These are phyloP conservation scores for Scomberomorus guttatus DNA, from an alignment of 2,797 vertebrate species.

Conservation along the genomic window DNA sequence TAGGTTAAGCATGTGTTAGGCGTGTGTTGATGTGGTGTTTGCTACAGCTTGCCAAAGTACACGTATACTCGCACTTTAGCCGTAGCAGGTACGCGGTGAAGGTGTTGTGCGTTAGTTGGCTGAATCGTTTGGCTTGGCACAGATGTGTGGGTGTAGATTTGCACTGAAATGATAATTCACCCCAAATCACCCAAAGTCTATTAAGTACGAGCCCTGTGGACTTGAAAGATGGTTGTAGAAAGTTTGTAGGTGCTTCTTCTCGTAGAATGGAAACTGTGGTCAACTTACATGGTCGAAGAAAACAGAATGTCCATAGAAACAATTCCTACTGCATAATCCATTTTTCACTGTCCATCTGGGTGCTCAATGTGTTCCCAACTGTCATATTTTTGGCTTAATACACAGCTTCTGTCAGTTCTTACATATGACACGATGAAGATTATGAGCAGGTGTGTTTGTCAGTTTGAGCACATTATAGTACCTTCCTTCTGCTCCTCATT, in stretches of 20 bases:
- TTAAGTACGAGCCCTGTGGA: not conserved
- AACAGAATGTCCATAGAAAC: constrained; percentile 27
- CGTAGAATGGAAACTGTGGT: not conserved
- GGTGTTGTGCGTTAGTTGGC: no score
- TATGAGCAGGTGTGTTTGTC: constrained; percentile 1
- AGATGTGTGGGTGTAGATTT: constrained; percentile 46
- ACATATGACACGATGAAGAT: not conserved
- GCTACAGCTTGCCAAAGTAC: no score
- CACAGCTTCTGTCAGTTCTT: constrained; percentile 5
- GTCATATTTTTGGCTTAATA: constrained; percentile 28
- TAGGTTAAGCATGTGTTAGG: no score
- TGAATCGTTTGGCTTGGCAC: not conserved
- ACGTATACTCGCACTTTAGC: no score
- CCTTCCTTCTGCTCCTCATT: not conserved
- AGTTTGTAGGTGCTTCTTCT: constrained; percentile 15
- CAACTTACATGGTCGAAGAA: not conserved
- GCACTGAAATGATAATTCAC: no score
- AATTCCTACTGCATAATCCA: constrained; percentile 26
- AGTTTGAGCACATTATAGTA: not conserved
- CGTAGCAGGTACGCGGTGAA: no score
- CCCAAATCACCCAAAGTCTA: no score
- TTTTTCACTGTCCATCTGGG: constrained; percentile 62
- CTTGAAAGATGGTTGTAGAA: constrained; percentile 16
- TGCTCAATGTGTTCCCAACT: constrained; percentile 38
- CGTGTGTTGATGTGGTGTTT: no score